Conservation (phyloP, 2,797 vertebrate genomes). For the Ctenopoma multispine region DNA sequence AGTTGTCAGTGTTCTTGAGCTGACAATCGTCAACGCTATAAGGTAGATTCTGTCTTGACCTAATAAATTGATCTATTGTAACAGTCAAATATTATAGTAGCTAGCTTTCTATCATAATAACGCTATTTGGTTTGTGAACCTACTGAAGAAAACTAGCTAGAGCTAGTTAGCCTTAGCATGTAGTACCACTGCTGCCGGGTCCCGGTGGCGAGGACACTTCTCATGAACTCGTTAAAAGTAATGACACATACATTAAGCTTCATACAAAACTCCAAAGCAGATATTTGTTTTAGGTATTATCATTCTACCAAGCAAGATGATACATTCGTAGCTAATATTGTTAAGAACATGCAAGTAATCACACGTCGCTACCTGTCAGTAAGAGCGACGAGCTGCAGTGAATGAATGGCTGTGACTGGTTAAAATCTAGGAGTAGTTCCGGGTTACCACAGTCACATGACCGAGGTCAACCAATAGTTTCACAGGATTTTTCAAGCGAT, state of each 20-base stretch:
- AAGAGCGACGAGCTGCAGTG: constrained; percentile 59
- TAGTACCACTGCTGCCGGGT: constrained; percentile 50
- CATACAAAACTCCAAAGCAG: not conserved
- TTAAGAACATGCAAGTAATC: constrained; percentile 37
- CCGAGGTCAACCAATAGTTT: constrained; percentile 34
- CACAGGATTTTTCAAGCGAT: not conserved
- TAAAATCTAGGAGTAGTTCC: constrained; percentile 76
- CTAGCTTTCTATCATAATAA: not conserved
- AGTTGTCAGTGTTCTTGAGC: constrained; percentile 11
- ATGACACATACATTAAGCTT: constrained; percentile 15
- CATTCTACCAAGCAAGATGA: too few species aligned
- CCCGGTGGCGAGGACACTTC: constrained; percentile 69
- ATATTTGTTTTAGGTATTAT: not conserved
- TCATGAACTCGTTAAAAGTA: constrained; percentile 55
- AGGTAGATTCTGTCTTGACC: not conserved
- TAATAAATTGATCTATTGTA: not conserved
- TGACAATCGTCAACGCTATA: not conserved
- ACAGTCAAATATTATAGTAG: not conserved
- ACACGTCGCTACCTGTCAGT: constrained; percentile 80
- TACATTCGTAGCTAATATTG: not conserved
- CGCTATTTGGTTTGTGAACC: not conserved
- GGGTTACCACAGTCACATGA: constrained; percentile 75
- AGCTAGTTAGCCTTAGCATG: constrained; percentile 60
- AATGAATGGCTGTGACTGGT: constrained; percentile 82
- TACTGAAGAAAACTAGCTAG: constrained; percentile 31